phyloP scores from a whole-genome alignment of 2,888 invertebrate genomes.

The Deilephila elpenor region DNA sequence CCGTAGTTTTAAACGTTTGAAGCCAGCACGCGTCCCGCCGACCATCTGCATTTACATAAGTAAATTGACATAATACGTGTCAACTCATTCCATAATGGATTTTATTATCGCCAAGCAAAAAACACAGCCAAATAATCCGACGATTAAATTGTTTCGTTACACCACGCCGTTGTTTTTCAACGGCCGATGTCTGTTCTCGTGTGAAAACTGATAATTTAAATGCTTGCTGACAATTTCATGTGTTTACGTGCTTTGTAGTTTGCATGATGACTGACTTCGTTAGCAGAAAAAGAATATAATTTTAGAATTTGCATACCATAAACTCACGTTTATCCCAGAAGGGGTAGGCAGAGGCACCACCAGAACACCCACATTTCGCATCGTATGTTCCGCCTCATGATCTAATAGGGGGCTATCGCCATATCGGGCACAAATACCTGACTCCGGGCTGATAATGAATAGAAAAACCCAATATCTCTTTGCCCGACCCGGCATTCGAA shows the following conservation, averaged over 20 bases:
- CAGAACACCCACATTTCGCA: no score
- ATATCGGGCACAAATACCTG: no score
- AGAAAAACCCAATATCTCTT: no score
- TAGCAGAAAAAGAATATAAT: no score
- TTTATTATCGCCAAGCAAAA: slow-evolving; percentile 40
- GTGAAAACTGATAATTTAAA: slow-evolving; percentile 26
- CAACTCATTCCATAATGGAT: slow-evolving; percentile 46
- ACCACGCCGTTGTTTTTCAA: slow-evolving; percentile 9
- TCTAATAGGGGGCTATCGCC: no score
- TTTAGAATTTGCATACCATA: no score
- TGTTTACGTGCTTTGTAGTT: background rate
- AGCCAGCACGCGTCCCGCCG: background rate
- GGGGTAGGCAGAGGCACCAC: no score
- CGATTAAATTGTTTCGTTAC: slow-evolving; percentile 37
- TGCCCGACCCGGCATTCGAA: no score
- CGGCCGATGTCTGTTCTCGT: background rate
- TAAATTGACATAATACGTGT: slow-evolving; percentile 47
- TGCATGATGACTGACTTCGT: background rate
- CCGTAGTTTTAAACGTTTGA: background rate
- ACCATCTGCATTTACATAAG: slow-evolving; percentile 5
- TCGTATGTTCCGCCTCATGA: no score
- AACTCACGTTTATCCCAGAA: no score
- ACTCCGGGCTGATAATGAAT: no score
- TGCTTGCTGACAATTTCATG: background rate
- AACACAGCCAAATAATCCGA: slow-evolving; percentile 41